These are phyloP conservation scores for Sphenodon punctatus DNA, from an alignment of 2,797 vertebrate genomes.

Conservation along the genomic window DNA sequence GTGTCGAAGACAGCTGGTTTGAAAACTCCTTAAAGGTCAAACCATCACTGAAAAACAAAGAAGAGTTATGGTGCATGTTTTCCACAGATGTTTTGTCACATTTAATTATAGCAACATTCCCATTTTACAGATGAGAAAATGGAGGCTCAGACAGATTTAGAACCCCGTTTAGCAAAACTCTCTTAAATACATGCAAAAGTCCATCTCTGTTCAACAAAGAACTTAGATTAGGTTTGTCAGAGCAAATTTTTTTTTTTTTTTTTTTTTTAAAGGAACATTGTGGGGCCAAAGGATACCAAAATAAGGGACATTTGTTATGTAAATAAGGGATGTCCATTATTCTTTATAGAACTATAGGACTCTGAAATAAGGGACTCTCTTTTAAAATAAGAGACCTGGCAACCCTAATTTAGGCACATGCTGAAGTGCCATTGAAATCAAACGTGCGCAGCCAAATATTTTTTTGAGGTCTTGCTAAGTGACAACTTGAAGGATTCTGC, in stretches of 20 bases:
- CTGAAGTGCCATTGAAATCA: background rate
- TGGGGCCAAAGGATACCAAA: no score
- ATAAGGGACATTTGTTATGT: no score
- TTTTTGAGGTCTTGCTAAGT: fast-evolving
- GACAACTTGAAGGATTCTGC: fast-evolving
- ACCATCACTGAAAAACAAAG: background rate
- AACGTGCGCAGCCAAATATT: background rate
- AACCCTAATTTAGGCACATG: no score
- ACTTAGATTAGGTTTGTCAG: no score
- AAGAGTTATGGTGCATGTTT: background rate
- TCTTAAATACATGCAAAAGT: background rate
- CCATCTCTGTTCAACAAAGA: background rate
- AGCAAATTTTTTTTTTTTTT: no score
- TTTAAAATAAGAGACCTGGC: no score
- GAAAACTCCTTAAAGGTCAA: background rate
- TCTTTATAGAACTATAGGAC: no score
- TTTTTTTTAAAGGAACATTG: no score
- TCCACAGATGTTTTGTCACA: background rate
- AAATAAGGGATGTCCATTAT: no score
- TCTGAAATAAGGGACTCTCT: no score
- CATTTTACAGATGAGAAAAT: background rate
- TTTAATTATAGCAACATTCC: background rate
- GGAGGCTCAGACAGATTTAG: background rate
- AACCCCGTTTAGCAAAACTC: background rate
- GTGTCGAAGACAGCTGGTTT: no score